phyloP scores from a whole-genome alignment of 2,888 invertebrate genomes.

The Leptinotarsa juncta region DNA sequence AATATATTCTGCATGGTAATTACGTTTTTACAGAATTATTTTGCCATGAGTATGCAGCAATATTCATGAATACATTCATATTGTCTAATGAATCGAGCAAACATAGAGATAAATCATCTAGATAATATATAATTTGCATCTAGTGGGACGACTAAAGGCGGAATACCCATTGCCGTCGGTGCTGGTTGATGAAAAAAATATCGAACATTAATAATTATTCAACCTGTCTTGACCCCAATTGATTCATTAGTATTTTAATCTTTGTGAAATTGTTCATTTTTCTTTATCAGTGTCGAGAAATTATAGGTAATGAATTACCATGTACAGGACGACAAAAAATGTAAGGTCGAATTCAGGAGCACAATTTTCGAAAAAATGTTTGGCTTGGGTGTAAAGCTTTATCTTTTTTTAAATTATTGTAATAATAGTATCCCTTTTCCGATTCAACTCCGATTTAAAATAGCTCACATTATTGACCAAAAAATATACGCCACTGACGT shows the following conservation, averaged over 20 bases:
- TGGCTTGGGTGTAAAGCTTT: too few relatives aligned
- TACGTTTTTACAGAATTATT: background rate
- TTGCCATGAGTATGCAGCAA: background rate
- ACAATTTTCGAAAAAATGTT: too few relatives aligned
- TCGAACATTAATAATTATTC: background rate
- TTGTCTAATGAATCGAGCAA: background rate
- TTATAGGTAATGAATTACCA: too few relatives aligned
- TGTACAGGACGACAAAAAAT: too few relatives aligned
- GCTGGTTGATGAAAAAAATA: background rate
- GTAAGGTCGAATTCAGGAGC: too few relatives aligned
- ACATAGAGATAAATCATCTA: background rate
- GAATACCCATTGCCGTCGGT: background rate
- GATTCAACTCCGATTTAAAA: too few relatives aligned
- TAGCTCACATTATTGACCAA: too few relatives aligned
- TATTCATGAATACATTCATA: background rate
- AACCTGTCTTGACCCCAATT: background rate
- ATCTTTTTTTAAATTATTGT: too few relatives aligned
- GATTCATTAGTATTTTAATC: background rate
- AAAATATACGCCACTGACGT: too few relatives aligned
- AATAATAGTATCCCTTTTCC: too few relatives aligned
- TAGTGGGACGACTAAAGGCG: background rate
- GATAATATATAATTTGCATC: conserved; percentile 1
- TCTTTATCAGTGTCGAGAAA: background rate
- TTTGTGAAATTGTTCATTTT: background rate
- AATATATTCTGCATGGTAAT: background rate